A percentile compares a stretch with the other conserved stretches of the same genome.
These are phyloP conservation scores for Patella depressa DNA, from an alignment of 2,888 invertebrate species.

Conservation along the genomic window DNA sequence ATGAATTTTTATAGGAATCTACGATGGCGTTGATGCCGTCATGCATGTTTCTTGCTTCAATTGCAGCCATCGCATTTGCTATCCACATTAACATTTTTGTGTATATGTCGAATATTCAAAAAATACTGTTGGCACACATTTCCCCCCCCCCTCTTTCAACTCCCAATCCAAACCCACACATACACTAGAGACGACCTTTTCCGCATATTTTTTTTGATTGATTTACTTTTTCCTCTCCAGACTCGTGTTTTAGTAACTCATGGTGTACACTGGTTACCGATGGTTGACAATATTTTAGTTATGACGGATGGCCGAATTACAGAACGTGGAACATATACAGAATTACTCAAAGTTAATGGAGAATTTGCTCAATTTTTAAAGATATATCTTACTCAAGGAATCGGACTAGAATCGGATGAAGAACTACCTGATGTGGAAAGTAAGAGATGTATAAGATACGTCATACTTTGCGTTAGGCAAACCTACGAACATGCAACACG, in stretches of 20 bases:
- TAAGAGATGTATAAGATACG: slow-evolving; percentile 25
- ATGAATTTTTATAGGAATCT: no score
- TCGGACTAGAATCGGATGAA: slow-evolving; percentile 65
- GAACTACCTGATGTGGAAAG: slow-evolving; percentile 61
- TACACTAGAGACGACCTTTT: no score
- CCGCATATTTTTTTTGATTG: no score
- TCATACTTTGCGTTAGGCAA: neutral
- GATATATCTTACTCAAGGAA: slow-evolving; percentile 71
- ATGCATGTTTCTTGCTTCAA: no score
- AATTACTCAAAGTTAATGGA: slow-evolving; percentile 84
- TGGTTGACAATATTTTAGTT: slow-evolving; percentile 91
- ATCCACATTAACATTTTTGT: no score
- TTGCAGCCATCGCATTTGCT: no score
- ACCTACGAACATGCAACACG: no score
- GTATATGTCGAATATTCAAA: no score
- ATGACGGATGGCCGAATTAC: slow-evolving; percentile 88
- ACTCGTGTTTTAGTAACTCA: slow-evolving; percentile 95
- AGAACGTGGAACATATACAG: slow-evolving; percentile 90
- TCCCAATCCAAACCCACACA: no score
- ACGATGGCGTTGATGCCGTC: no score
- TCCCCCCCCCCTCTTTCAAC: no score
- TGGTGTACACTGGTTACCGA: slow-evolving; percentile 90
- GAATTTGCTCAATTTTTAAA: slow-evolving; percentile 75
- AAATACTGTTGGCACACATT: no score
- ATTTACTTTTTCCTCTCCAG: slow-evolving; percentile 57